Evolutionary conservation across 2,888 invertebrate species (phyloP), one percentile per base, ranked within the genome.

Genomic region (Phania funesta): DNA sequence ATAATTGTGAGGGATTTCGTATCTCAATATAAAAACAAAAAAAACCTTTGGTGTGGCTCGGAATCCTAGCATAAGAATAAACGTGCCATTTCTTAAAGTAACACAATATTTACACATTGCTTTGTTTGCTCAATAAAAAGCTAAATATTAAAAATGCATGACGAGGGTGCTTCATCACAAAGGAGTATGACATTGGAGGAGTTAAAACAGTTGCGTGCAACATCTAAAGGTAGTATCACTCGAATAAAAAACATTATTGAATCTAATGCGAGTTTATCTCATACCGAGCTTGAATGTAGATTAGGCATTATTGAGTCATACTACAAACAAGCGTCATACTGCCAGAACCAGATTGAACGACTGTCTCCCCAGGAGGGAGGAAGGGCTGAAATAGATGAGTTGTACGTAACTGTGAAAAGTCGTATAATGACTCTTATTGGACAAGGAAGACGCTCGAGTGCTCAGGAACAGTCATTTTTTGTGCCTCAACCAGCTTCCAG

Each of bases 261-360:
- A 44, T 4, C n/a, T 8, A 5, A 20, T 9, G 16, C 8, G 11
- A 32, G 6, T 32, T 62, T 68, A 6, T 70, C 64, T 18, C 62
- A 56, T 16, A 48, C 62, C 1, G 70, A 77, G 11, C 29, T 77
- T n/a, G 41, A 76, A n/a, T 67, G 67, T 26, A 38, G 75, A 38
- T 29, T 76, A 11, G 60, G 58, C 11, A 75, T 65, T 13, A 18
- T 75, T 0, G 54, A 75, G 38, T 67, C 75, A 24, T 58, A 67
- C 29, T 75, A 67, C 11, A 75, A 75, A 9, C 75, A 75, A 48
- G 65, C 56, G 16, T 54, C 38, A 1, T 56, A 62, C 22, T 68
- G 32, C 26, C 68, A 77, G 41, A 68, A 52, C 20, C 77, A 77
- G 62, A 77, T 77, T 32, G 76, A 68, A 52, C 26, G 52, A 13